phyloP scores from a whole-genome alignment of 2,113 vertebrate genomes.

The Tragelaphus buxtoni region DNA sequence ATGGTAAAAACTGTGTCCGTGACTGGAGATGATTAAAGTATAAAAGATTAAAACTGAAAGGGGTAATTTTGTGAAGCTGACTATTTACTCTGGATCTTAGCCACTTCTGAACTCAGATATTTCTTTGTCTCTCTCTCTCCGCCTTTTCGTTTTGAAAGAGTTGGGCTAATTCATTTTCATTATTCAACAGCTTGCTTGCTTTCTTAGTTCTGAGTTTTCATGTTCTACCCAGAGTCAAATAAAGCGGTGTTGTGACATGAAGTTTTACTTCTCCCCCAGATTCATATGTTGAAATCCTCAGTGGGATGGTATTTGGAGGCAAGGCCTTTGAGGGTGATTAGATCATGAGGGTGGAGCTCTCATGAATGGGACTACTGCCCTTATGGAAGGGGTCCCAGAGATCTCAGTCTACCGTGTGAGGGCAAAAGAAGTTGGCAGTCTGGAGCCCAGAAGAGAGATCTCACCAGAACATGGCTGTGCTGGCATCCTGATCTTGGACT shows the following conservation, averaged over 20 bases:
- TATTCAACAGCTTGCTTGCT: conserved; percentile 1
- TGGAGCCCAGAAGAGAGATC: background rate
- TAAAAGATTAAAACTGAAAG: conserved; percentile 31
- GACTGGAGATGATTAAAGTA: conserved; percentile 44
- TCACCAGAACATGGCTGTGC: background rate
- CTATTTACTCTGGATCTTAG: conserved; percentile 25
- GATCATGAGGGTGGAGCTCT: background rate
- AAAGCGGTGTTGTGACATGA: too few relatives aligned
- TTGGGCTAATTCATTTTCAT: background rate
- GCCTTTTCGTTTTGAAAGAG: conserved; percentile 12
- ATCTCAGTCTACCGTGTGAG: background rate
- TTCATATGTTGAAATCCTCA: background rate
- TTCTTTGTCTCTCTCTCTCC: background rate
- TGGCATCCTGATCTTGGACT: background rate
- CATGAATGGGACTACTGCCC: background rate
- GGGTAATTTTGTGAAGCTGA: background rate
- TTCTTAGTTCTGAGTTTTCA: background rate
- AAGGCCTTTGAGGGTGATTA: background rate
- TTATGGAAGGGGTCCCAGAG: background rate
- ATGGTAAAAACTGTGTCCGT: background rate
- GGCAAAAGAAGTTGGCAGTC: background rate
- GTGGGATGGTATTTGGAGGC: background rate
- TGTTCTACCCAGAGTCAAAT: background rate
- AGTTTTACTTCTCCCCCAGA: background rate
- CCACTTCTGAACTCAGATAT: background rate